phyloP scores from a whole-genome alignment of 2,113 vertebrate species.

The Cynopterus brachyotis region DNA sequence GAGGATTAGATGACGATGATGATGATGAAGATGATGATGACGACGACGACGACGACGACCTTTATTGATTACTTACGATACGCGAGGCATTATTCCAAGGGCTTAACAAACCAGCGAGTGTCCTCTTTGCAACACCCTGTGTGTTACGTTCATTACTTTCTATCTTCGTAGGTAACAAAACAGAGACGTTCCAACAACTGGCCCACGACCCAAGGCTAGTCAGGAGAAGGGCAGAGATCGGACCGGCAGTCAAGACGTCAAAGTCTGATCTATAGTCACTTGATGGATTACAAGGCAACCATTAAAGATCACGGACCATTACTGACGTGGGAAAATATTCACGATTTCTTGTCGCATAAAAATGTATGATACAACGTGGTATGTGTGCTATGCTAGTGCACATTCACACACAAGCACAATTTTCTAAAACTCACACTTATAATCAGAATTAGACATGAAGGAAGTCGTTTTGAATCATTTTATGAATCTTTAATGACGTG shows the following conservation, averaged over 20 bases:
- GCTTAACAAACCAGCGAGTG: too few species aligned
- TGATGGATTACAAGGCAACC: background rate
- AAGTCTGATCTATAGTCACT: background rate
- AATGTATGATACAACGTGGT: background rate
- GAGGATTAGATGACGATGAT: too few species aligned
- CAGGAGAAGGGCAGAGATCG: background rate
- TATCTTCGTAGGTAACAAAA: background rate
- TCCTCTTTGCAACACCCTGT: background rate
- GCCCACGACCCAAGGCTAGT: fast-evolving
- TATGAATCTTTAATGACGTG: background rate
- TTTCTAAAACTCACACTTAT: background rate
- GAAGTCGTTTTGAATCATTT: background rate
- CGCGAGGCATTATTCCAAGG: background rate
- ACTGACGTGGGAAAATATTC: background rate
- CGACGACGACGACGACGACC: background rate
- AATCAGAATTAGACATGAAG: background rate
- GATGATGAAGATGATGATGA: too few species aligned
- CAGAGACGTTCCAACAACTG: background rate
- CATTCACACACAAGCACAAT: background rate
- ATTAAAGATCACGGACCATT: background rate
- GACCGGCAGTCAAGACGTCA: too few species aligned
- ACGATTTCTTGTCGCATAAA: background rate
- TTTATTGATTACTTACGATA: background rate
- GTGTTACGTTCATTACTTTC: background rate
- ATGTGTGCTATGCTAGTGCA: too few species aligned